These are phyloP conservation scores for Drosophila nigromelanica DNA, from an alignment of 1,140 invertebrate species.

Conservation along the genomic window DNA sequence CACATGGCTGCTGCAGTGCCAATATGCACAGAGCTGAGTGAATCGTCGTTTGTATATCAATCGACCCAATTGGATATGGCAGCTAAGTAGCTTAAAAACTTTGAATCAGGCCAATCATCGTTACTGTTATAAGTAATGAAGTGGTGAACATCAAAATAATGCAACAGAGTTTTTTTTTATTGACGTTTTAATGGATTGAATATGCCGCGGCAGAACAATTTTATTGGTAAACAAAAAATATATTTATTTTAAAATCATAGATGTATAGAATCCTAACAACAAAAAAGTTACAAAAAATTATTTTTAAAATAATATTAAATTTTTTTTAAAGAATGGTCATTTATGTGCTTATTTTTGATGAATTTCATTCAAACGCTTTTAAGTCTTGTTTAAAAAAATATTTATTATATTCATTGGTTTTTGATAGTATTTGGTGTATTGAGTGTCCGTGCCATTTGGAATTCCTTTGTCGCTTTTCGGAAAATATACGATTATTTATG, in stretches of 20 bases:
- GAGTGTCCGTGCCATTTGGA: constrained; percentile 31
- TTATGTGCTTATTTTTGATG: no score
- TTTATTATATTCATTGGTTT: constrained; percentile 1
- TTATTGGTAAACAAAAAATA: no score
- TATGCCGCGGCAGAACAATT: no score
- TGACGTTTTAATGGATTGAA: no score
- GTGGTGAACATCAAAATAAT: not conserved
- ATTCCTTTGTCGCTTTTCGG: constrained; percentile 37
- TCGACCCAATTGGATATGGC: constrained; percentile 31
- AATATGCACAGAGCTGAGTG: constrained; percentile 23
- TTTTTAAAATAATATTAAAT: no score
- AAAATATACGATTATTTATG: constrained; percentile 61
- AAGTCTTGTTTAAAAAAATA: no score
- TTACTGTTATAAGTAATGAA: not conserved
- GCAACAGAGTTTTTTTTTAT: no score
- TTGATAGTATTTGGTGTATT: not conserved
- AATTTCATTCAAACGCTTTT: no score
- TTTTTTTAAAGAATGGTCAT: no score
- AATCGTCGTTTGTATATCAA: constrained; percentile 31
- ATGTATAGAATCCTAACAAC: no score
- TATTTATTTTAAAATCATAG: no score
- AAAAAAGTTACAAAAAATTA: no score
- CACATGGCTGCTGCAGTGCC: constrained; percentile 35
- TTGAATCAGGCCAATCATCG: constrained; percentile 12
- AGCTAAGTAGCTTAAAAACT: constrained; percentile 37